A percentile compares a stretch with the other conserved stretches of the same genome.
Conservation (phyloP, 2,113 vertebrate species). For the Pseudorectes ferrugineus region DNA sequence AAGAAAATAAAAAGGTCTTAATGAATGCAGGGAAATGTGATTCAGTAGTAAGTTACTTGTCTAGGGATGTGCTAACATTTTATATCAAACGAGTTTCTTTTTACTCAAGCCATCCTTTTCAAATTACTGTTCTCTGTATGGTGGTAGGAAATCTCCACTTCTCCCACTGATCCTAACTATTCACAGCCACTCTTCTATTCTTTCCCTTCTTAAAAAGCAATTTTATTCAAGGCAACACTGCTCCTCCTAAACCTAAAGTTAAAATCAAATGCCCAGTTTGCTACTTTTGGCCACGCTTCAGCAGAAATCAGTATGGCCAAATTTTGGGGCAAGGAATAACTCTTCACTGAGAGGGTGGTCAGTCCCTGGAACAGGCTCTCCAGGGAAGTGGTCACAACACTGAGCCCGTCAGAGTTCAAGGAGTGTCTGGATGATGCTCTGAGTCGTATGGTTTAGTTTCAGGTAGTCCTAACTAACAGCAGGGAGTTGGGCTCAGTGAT, state of each 20-base stretch:
- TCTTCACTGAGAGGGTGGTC: background rate
- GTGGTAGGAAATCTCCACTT: background rate
- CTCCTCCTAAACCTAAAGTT: background rate
- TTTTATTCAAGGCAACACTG: background rate
- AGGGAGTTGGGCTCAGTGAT: background rate
- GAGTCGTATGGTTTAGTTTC: background rate
- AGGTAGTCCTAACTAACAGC: background rate
- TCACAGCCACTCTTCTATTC: background rate
- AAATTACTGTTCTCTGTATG: background rate
- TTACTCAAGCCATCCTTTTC: background rate
- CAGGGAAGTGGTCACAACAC: background rate
- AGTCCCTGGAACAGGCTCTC: background rate
- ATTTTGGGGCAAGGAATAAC: background rate
- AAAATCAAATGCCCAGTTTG: background rate
- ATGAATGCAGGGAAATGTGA: background rate
- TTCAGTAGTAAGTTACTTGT: background rate
- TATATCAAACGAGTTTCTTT: background rate
- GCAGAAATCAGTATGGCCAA: background rate
- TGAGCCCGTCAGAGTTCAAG: background rate
- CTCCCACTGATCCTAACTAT: background rate
- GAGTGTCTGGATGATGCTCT: background rate
- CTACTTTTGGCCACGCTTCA: background rate
- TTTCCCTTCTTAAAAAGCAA: background rate
- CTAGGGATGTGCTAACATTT: background rate
- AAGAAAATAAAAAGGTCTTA: background rate